Conservation (phyloP, 2,113 vertebrate genomes). For the Motacilla alba region DNA sequence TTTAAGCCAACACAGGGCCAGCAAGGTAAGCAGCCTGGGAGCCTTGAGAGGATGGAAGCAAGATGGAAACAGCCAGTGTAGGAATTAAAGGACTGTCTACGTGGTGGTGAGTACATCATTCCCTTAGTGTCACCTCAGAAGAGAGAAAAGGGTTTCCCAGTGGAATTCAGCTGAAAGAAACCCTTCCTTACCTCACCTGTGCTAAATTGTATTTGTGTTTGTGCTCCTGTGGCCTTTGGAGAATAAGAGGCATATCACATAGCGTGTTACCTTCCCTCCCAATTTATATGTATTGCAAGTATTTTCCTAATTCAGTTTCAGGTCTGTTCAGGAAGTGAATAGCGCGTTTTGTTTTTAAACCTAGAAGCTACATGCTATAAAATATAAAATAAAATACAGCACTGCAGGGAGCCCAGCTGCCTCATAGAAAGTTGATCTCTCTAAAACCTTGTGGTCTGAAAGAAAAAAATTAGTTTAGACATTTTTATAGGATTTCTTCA, state of each 20-base stretch:
- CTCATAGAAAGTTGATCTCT: conserved; percentile 36
- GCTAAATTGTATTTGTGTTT: neutral
- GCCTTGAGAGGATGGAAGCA: neutral
- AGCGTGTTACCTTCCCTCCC: neutral
- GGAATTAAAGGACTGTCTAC: neutral
- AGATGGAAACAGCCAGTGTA: neutral
- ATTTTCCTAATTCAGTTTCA: conserved; percentile 33
- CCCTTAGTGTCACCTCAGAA: neutral
- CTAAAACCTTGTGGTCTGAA: conserved; percentile 30
- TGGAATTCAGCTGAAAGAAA: neutral
- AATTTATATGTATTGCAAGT: neutral
- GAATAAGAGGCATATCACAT: neutral
- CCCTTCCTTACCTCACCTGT: neutral
- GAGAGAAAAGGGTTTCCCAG: neutral
- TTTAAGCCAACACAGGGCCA: neutral
- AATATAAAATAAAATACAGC: conserved; percentile 52
- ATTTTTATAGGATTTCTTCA: conserved; percentile 44
- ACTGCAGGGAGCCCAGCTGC: conserved; percentile 38
- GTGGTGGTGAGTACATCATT: neutral
- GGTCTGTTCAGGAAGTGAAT: conserved; percentile 40
- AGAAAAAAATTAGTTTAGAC: conserved; percentile 21
- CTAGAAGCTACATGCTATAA: conserved; percentile 48
- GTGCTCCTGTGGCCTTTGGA: neutral
- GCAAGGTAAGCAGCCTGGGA: neutral
- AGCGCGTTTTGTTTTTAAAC: conserved; percentile 35